A percentile compares a stretch with the other conserved stretches of the same genome.
Conservation (phyloP, 2,797 vertebrate species). For the Syndactyla subalaris region DNA sequence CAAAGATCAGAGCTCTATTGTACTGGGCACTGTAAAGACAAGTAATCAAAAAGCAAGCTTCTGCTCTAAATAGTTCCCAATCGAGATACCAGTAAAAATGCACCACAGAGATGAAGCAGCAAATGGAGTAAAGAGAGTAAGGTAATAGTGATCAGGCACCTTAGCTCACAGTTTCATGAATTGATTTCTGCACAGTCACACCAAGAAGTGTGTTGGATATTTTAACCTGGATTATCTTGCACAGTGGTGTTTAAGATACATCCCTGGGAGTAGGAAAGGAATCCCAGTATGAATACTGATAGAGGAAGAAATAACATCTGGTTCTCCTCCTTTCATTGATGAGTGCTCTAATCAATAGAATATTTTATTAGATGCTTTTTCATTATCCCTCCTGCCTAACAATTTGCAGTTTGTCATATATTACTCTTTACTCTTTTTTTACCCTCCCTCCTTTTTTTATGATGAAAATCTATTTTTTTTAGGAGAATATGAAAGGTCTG, state of each 20-base stretch:
- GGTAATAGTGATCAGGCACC: neutral
- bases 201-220: neutral
- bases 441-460: rapidly evolving
- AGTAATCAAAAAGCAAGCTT: slow-evolving; percentile 18
- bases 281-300: neutral
- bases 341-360: neutral
- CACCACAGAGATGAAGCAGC: neutral
- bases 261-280: neutral
- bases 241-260: neutral
- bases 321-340: neutral
- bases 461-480: neutral
- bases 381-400: neutral
- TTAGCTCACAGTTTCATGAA: neutral
- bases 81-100: neutral
- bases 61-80: neutral
- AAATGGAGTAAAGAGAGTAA: neutral
- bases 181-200: neutral
- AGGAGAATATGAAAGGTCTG: neutral
- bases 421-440: rapidly evolving
- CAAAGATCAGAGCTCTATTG: slow-evolving; percentile 9
- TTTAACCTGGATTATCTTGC: neutral
- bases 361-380: neutral
- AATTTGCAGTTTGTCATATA: neutral
- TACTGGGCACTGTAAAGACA: neutral
- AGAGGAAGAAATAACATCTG: neutral